Percentiles rank a stretch among this genome's conserved stretches.
Conservation (phyloP, 2,797 vertebrate genomes). For the Pipistrellus nathusii region DNA sequence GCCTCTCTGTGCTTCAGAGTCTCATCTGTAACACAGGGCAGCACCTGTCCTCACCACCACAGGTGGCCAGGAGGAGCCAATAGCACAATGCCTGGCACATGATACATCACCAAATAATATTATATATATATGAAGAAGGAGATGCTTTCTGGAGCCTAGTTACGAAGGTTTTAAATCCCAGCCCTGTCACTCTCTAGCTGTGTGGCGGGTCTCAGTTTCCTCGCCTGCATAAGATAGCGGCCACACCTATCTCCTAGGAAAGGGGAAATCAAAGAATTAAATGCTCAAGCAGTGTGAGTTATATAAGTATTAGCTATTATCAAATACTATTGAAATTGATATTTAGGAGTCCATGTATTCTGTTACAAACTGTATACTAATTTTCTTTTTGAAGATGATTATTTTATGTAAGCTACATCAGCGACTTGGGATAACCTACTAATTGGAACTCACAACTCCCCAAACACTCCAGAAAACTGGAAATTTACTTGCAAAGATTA, state of each 20-base stretch:
- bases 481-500: constrained; percentile 21
- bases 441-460: not conserved
- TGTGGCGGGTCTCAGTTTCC: not conserved
- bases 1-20: not conserved
- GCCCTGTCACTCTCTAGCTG: not conserved
- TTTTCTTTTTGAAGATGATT: not conserved
- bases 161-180: not conserved
- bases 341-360: not conserved
- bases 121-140: not conserved
- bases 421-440: not conserved
- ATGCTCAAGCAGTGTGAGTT: not conserved
- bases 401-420: not conserved
- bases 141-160: not conserved
- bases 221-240: not conserved
- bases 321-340: not conserved
- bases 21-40: not conserved
- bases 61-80: not conserved
- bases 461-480: not conserved
- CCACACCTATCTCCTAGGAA: not conserved
- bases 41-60: not conserved
- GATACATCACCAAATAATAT: not conserved
- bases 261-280: not conserved
- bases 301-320: not conserved
- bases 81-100: not conserved
- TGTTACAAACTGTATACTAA: not conserved